Evolutionary conservation across 2,113 vertebrate species (phyloP).

Genomic region (Oenanthe oenanthe): DNA sequence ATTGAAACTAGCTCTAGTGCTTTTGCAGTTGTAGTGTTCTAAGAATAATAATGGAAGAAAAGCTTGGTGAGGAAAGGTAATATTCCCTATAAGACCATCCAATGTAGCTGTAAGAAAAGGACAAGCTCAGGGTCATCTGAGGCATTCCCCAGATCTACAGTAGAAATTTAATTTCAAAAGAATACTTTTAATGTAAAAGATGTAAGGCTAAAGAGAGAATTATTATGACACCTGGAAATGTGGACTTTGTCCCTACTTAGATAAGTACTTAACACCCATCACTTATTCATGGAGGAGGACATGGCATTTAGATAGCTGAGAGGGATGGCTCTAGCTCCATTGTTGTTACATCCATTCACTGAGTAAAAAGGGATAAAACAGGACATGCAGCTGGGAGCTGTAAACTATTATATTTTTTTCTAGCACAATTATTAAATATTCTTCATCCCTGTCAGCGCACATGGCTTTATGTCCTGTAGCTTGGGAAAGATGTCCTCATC

Average conservation of each 20-base stretch:
- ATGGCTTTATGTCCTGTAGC: neutral
- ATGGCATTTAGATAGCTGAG: neutral
- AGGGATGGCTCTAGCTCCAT: neutral
- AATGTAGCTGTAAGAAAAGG: slow-evolving; percentile 11
- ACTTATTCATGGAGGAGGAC: neutral
- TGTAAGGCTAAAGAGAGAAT: neutral
- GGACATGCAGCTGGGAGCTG: neutral
- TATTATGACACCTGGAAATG: neutral
- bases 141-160: neutral
- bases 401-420: neutral
- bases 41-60: slow-evolving; percentile 44
- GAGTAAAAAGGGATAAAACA: neutral
- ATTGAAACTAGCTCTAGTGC: slow-evolving; percentile 43
- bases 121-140: slow-evolving; percentile 26
- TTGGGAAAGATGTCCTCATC: neutral
- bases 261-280: neutral
- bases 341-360: neutral
- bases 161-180: slow-evolving; percentile 17
- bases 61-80: neutral
- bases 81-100: slow-evolving; percentile 6
- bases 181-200: neutral
- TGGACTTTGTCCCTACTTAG: neutral
- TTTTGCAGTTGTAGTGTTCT: slow-evolving; percentile 21
- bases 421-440: neutral
- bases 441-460: neutral